Percentiles rank a stretch among this genome's conserved stretches.
Conservation (phyloP, 2,888 invertebrate genomes). For the Trilocha varians region DNA sequence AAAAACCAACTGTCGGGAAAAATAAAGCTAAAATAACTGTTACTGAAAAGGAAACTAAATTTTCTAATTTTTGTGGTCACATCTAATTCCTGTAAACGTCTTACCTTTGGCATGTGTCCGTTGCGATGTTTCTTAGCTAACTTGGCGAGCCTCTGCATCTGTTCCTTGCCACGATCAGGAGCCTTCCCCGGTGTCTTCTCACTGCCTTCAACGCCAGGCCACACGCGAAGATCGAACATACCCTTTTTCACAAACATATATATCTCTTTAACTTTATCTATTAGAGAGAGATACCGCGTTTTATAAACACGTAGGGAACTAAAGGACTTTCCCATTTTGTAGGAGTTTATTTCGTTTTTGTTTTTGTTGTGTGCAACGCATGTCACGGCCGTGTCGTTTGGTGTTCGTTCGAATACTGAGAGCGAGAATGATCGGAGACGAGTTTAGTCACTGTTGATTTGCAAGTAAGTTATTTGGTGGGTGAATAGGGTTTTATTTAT, state of each 20-base stretch:
- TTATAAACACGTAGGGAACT: constrained; percentile 30
- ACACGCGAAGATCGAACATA: constrained; percentile 92
- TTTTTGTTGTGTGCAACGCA: no score
- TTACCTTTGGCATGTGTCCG: constrained; percentile 91
- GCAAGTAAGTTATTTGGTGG: no score
- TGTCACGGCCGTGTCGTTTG: no score
- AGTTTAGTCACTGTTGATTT: no score
- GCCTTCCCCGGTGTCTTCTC: constrained; percentile 89
- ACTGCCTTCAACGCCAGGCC: constrained; percentile 90
- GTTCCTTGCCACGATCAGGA: constrained; percentile 84
- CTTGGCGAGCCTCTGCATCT: constrained; percentile 91
- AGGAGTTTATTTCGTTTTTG: background rate
- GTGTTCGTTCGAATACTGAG: no score
- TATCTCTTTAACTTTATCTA: constrained; percentile 26
- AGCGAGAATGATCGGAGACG: no score
- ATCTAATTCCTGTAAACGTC: no score
- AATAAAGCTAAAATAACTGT: no score
- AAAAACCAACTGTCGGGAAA: no score
- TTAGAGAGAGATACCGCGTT: constrained; percentile 25
- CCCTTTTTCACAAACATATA: constrained; percentile 63
- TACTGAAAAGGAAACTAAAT: no score
- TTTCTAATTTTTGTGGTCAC: no score
- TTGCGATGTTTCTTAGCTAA: constrained; percentile 94
- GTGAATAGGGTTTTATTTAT: no score
- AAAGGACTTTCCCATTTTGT: constrained; percentile 33